These are phyloP conservation scores for Plestiodon gilberti DNA, from an alignment of 2,113 vertebrate genomes.

Conservation along the genomic window DNA sequence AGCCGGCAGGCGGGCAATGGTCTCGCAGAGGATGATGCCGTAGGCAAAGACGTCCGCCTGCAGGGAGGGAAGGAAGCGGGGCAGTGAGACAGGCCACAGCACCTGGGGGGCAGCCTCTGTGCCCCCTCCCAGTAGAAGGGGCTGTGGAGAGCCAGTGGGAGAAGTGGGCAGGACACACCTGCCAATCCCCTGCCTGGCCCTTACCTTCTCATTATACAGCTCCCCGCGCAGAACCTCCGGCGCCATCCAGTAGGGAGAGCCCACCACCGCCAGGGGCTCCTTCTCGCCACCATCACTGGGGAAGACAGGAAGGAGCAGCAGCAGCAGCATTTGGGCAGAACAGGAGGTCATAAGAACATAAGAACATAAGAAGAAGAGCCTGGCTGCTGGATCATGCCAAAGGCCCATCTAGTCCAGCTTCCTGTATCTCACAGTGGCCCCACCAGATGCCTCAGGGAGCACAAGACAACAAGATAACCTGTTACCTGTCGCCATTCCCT, in stretches of 20 bases:
- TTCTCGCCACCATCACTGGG: slow-evolving; percentile 83
- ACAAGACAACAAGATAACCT: no score
- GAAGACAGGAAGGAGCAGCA: neutral
- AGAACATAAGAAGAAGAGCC: no score
- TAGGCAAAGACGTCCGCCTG: slow-evolving; percentile 88
- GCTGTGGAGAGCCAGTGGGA: neutral
- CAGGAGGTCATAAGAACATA: no score
- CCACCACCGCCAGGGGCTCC: slow-evolving; percentile 90
- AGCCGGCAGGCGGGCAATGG: slow-evolving; percentile 91
- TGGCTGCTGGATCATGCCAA: no score
- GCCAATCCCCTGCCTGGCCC: neutral
- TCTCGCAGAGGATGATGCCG: slow-evolving; percentile 94
- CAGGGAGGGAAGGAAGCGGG: neutral
- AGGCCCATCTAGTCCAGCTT: no score
- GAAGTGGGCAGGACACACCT: neutral
- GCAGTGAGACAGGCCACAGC: no score
- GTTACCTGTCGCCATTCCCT: no score
- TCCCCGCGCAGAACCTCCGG: slow-evolving; percentile 93
- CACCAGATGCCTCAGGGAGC: no score
- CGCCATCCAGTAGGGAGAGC: slow-evolving; percentile 98
- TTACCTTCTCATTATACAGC: slow-evolving; percentile 93
- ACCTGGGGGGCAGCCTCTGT: neutral
- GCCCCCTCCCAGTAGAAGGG: neutral
- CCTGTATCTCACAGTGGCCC: no score
- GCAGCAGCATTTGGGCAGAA: neutral